A percentile compares a stretch with the other conserved stretches of the same genome.
These are phyloP conservation scores for Onychostruthus taczanowskii DNA, from an alignment of 2,113 vertebrate species.

Conservation along the genomic window DNA sequence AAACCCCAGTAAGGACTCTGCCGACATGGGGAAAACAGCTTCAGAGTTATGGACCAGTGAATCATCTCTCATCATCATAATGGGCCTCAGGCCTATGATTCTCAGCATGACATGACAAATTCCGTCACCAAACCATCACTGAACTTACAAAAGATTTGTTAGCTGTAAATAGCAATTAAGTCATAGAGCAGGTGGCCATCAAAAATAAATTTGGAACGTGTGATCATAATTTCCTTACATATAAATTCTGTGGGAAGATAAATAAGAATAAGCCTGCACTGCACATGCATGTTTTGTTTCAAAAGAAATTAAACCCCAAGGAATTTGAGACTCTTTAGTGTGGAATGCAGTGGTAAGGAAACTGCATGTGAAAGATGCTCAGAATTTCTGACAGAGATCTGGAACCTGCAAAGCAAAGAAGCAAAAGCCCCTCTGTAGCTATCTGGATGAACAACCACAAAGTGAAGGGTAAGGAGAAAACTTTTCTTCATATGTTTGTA, in stretches of 20 bases:
- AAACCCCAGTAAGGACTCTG: neutral
- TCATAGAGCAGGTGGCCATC: constrained; percentile 22
- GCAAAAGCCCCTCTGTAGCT: neutral
- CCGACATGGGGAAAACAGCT: neutral
- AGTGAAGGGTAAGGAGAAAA: neutral
- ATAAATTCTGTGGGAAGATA: neutral
- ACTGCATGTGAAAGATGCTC: neutral
- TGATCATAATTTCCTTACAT: neutral
- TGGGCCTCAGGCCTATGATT: neutral
- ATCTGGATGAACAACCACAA: neutral
- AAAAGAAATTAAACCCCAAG: neutral
- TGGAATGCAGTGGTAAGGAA: neutral
- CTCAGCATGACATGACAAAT: neutral
- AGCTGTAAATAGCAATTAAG: constrained; percentile 36
- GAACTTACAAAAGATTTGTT: neutral
- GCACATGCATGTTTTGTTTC: neutral
- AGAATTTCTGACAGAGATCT: neutral
- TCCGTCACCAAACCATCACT: constrained; percentile 8
- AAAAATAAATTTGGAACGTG: neutral
- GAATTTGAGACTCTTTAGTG: neutral
- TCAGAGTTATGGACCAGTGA: neutral
- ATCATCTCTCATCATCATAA: neutral
- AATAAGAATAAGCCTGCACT: neutral
- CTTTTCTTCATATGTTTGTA: neutral
- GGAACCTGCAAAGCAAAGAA: neutral